Conservation (phyloP, 2,888 invertebrate genomes). For the Rhingia campestris region DNA sequence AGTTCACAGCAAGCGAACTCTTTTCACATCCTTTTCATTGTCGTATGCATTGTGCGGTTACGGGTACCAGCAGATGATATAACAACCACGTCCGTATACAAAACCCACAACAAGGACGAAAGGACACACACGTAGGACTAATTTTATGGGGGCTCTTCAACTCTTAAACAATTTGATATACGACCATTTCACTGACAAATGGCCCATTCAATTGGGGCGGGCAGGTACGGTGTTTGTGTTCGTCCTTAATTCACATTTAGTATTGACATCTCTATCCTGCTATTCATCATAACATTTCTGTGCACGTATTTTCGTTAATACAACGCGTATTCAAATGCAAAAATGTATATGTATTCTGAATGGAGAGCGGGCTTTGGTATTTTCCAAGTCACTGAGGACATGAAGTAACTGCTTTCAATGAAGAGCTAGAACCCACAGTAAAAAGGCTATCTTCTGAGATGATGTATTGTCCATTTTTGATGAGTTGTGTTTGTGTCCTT, state of each 20-base stretch:
- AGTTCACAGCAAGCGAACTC: neutral
- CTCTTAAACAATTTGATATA: slow-evolving; percentile 40
- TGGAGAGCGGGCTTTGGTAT: neutral
- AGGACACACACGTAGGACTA: neutral
- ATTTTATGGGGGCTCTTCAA: slow-evolving; percentile 14
- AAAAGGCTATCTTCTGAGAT: slow-evolving; percentile 6
- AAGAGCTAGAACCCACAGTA: neutral
- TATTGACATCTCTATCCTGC: slow-evolving; percentile 41
- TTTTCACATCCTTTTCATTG: no score
- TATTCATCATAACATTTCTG: slow-evolving; percentile 35
- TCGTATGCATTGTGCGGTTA: no score
- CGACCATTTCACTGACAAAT: slow-evolving; percentile 48
- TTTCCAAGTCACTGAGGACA: neutral
- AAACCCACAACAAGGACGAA: slow-evolving; percentile 1
- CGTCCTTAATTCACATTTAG: slow-evolving; percentile 44
- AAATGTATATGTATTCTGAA: slow-evolving; percentile 45
- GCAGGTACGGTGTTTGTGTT: slow-evolving; percentile 31
- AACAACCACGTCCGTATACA: slow-evolving; percentile 14
- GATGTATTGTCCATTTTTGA: slow-evolving; percentile 23
- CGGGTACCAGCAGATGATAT: slow-evolving; percentile 23
- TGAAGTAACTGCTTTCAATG: neutral
- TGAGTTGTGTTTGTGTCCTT: slow-evolving; percentile 4
- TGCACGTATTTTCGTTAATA: slow-evolving; percentile 22
- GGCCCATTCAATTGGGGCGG: neutral
- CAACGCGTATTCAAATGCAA: slow-evolving; percentile 16